Conservation (phyloP, 2,888 invertebrate species). For the Drosophila borborema region DNA sequence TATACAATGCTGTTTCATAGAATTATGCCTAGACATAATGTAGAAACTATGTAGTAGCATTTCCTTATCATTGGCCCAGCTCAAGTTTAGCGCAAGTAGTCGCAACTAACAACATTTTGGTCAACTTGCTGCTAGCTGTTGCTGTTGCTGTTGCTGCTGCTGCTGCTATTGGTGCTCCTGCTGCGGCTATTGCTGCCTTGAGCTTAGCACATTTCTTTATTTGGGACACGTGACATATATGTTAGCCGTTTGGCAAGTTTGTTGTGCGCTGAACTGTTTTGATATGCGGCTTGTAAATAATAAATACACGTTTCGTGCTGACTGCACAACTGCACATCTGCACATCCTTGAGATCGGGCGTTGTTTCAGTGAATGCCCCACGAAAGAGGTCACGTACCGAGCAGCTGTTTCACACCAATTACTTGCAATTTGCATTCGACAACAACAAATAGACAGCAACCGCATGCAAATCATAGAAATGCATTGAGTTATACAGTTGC, state of each 20-base stretch:
- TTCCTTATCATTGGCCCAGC: constrained; percentile 15
- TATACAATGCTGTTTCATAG: constrained; percentile 40
- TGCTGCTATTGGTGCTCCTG: not conserved
- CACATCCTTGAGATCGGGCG: constrained; percentile 34
- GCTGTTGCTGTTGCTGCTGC: constrained; percentile 16
- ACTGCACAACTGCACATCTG: constrained; percentile 20
- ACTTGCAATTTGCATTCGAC: constrained; percentile 76
- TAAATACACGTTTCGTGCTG: constrained; percentile 64
- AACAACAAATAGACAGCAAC: constrained; percentile 40
- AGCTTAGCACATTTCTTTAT: constrained; percentile 39
- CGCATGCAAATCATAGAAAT: constrained; percentile 79
- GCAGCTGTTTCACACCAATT: constrained; percentile 80
- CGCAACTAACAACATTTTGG: constrained; percentile 22
- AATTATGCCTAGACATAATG: constrained; percentile 69
- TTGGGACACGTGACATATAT: constrained; percentile 59
- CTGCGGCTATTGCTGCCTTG: constrained; percentile 13
- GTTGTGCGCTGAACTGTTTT: constrained; percentile 27
- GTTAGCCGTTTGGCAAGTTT: constrained; percentile 12
- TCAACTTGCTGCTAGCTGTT: constrained; percentile 3
- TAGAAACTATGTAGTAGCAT: constrained; percentile 60
- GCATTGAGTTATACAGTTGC: constrained; percentile 54
- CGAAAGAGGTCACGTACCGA: constrained; percentile 67
- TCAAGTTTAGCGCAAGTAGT: constrained; percentile 12
- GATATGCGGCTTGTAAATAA: constrained; percentile 69
- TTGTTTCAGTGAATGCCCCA: constrained; percentile 17